A percentile compares a stretch with the other conserved stretches of the same genome.
Evolutionary conservation across 2,113 vertebrate genomes (phyloP).

Genomic region (Zootoca vivipara): DNA sequence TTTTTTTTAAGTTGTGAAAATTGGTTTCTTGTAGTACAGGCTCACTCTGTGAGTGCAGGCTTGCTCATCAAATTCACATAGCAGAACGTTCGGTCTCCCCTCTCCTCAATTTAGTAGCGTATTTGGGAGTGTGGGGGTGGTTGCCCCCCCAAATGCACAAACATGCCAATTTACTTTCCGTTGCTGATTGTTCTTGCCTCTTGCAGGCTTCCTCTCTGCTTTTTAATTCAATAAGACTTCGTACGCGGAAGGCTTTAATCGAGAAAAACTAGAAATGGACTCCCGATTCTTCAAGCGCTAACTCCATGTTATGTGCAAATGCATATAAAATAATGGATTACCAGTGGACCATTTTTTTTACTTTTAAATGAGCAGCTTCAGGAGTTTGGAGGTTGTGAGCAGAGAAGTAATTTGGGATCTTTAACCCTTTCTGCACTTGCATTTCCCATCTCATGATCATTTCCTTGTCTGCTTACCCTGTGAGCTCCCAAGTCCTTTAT

Average conservation of each 20-base stretch:
- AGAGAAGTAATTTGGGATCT: neutral
- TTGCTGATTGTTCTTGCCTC: neutral
- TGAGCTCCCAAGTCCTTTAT: neutral
- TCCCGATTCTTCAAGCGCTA: neutral
- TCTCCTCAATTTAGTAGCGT: neutral
- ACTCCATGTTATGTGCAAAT: neutral
- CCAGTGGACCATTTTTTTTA: neutral
- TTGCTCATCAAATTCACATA: neutral
- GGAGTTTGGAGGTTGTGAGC: neutral
- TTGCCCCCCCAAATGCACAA: too few species aligned
- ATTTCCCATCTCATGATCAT: neutral
- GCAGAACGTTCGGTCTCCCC: neutral
- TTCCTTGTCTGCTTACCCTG: neutral
- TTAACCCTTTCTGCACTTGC: neutral
- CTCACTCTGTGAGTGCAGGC: slow-evolving; percentile 16
- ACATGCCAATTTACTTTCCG: neutral
- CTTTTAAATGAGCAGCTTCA: neutral
- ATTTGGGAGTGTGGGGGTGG: neutral
- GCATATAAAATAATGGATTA: neutral
- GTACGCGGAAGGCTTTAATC: neutral
- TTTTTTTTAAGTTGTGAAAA: slow-evolving; percentile 45
- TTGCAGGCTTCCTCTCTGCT: neutral
- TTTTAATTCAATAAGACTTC: neutral
- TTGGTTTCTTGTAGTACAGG: slow-evolving; percentile 54
- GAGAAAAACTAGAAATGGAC: neutral